Evolutionary conservation across 2,888 invertebrate species (phyloP).

Genomic region (Coelopa pilipes): DNA sequence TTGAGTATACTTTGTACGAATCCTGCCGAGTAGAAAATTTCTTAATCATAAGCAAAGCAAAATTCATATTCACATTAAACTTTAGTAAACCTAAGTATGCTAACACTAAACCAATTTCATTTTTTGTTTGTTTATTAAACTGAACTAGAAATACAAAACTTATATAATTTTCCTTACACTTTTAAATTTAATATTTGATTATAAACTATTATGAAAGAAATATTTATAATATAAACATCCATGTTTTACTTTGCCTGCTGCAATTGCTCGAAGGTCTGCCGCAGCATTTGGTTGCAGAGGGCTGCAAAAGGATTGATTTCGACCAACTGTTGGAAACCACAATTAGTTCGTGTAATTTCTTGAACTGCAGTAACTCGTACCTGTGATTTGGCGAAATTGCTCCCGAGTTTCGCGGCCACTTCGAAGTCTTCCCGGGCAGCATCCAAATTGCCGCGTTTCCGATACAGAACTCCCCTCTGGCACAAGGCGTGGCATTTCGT

Average conservation of each 20-base stretch:
- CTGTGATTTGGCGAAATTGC: slow-evolving; percentile 87
- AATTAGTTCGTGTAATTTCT: not conserved
- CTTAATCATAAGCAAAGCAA: too few relatives aligned
- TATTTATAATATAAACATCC: not conserved
- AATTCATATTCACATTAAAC: too few relatives aligned
- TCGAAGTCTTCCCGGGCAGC: slow-evolving; percentile 81
- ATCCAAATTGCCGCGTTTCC: slow-evolving; percentile 75
- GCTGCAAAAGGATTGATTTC: slow-evolving; percentile 95
- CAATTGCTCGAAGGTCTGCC: slow-evolving; percentile 76
- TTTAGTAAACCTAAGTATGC: too few relatives aligned
- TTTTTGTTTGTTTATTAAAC: too few relatives aligned
- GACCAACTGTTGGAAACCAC: slow-evolving; percentile 71
- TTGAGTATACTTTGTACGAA: too few relatives aligned
- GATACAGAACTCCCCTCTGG: slow-evolving; percentile 83
- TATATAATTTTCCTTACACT: too few relatives aligned
- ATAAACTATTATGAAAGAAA: not conserved
- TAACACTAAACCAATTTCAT: too few relatives aligned
- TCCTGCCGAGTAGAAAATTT: too few relatives aligned
- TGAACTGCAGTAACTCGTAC: slow-evolving; percentile 63
- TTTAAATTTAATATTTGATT: too few relatives aligned
- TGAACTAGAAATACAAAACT: too few relatives aligned
- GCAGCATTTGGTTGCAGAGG: slow-evolving; percentile 93
- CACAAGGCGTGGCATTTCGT: slow-evolving; percentile 82
- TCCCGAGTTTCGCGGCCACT: slow-evolving; percentile 83
- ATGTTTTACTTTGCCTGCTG: slow-evolving; percentile 52